Evolutionary conservation across 2,113 vertebrate genomes (phyloP).

Genomic region (pig (Sus scrofa)): DNA sequence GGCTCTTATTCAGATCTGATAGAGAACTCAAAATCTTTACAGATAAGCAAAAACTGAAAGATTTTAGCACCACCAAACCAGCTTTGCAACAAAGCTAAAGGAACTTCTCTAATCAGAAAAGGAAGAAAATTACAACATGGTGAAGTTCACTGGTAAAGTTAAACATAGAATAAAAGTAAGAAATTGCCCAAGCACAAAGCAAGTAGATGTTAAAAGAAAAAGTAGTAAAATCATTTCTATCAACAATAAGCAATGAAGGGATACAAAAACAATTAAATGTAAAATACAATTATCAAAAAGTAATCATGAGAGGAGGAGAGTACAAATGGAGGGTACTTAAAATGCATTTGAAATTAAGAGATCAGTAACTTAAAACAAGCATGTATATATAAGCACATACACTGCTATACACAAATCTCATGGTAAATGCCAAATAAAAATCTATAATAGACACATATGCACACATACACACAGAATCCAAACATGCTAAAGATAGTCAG

Average conservation of each 20-base stretch:
- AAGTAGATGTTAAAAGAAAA: not conserved
- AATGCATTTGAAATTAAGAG: not conserved
- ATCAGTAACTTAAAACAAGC: not conserved
- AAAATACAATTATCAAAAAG: not conserved
- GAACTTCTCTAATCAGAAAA: not conserved
- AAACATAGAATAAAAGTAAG: not conserved
- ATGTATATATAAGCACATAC: not conserved
- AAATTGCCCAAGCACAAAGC: too few relatives aligned
- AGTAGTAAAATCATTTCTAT: not conserved
- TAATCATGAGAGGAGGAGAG: not conserved
- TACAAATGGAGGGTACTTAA: not conserved
- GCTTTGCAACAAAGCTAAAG: not conserved
- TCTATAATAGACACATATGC: not conserved
- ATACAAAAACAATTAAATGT: not conserved
- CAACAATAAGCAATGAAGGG: not conserved
- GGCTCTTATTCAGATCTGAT: not conserved
- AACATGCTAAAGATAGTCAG: not conserved
- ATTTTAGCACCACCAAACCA: not conserved
- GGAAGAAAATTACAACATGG: not conserved
- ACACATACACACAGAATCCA: not conserved
- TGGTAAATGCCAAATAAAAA: not conserved
- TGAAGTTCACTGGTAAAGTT: not conserved
- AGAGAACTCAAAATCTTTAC: not conserved
- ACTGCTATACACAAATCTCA: not conserved
- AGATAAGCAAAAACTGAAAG: not conserved